Evolutionary conservation across 2,888 invertebrate genomes (phyloP).

Genomic region (Cephus pulcher): DNA sequence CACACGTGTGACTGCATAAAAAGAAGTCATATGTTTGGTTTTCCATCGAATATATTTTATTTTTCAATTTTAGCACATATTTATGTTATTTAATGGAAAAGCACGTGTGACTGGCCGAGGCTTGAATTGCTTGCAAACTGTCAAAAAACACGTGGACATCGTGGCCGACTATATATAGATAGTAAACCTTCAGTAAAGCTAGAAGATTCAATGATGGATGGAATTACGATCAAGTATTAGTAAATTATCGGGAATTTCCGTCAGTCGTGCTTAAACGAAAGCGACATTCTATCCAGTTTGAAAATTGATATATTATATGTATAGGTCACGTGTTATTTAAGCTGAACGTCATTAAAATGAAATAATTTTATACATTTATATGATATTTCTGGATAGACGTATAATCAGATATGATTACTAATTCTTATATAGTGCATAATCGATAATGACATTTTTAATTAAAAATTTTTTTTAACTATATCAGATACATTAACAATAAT

Average conservation of each 20-base stretch:
- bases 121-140: no score
- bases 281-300: neutral
- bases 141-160: no score
- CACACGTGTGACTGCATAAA: no score
- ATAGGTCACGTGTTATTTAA: neutral
- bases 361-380: neutral
- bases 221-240: neutral
- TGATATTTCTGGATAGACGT: neutral
- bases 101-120: no score
- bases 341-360: neutral
- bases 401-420: no score
- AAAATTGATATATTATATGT: neutral
- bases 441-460: neutral
- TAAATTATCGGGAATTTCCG: neutral
- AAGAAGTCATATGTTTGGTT: no score
- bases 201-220: neutral
- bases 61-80: no score
- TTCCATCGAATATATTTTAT: no score
- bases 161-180: neutral
- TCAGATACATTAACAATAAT: neutral
- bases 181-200: neutral
- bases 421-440: neutral
- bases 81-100: no score
- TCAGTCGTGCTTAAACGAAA: neutral
- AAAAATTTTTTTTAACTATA: neutral